Percentiles rank a stretch among this genome's conserved stretches.
phyloP scores from a whole-genome alignment of 1,140 invertebrate genomes.

The Kradibia gibbosae region DNA sequence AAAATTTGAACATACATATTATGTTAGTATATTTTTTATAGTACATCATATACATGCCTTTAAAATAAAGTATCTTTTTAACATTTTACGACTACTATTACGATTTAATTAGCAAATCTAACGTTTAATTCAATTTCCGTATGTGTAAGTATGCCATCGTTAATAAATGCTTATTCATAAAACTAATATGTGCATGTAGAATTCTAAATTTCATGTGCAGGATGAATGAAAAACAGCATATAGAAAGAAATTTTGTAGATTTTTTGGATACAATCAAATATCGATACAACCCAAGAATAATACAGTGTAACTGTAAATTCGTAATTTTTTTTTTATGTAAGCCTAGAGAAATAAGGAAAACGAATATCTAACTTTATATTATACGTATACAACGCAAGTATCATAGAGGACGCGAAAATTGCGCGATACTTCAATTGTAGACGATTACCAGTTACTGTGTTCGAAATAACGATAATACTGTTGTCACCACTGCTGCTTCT shows the following conservation, averaged over 20 bases:
- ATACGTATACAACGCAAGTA: background rate
- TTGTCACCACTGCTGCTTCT: slow-evolving; percentile 15
- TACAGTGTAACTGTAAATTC: background rate
- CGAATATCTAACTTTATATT: background rate
- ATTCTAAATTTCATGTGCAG: background rate
- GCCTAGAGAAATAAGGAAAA: background rate
- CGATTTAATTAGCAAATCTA: too few species aligned
- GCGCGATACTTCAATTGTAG: background rate
- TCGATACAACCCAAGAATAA: background rate
- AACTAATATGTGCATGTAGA: background rate
- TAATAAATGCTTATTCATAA: too few species aligned
- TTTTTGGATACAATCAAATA: background rate
- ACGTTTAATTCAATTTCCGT: too few species aligned
- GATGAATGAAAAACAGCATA: background rate
- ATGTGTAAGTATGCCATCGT: too few species aligned
- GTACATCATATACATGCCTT: too few species aligned
- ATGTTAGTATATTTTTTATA: too few species aligned
- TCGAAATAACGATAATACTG: slow-evolving; percentile 37
- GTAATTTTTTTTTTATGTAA: background rate
- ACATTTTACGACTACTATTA: too few species aligned
- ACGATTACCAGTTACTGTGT: slow-evolving; percentile 10
- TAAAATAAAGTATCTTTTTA: too few species aligned
- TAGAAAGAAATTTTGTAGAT: background rate
- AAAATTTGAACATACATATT: too few species aligned
- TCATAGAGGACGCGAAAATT: slow-evolving; percentile 2